A percentile compares a stretch with the other conserved stretches of the same genome.
Evolutionary conservation across 2,113 vertebrate species (phyloP).

Genomic region (Sterrhoptilus dennistouni): DNA sequence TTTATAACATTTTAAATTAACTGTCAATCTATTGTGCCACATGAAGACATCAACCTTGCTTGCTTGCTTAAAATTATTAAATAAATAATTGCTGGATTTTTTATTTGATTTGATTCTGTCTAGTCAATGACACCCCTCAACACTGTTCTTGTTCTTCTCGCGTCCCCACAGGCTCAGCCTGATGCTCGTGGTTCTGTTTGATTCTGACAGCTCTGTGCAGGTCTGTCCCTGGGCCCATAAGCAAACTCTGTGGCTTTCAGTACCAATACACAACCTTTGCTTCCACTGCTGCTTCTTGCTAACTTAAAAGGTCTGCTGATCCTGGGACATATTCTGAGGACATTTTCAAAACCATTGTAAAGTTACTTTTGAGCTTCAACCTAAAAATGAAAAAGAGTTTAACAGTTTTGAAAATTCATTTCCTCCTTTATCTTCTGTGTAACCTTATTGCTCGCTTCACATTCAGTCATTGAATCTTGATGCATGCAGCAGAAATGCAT

Average conservation of each 20-base stretch:
- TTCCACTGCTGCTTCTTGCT: not conserved
- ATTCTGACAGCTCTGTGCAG: not conserved
- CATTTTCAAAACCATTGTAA: not conserved
- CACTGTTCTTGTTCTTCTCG: not conserved
- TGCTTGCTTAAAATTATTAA: not conserved
- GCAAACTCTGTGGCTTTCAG: not conserved
- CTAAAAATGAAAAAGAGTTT: not conserved
- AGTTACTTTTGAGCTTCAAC: not conserved
- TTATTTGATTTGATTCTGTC: not conserved
- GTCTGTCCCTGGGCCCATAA: not conserved
- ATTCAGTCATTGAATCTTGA: not conserved
- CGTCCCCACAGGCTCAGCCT: not conserved
- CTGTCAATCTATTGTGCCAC: not conserved
- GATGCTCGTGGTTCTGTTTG: not conserved
- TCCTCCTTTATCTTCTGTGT: not conserved
- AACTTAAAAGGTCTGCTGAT: not conserved
- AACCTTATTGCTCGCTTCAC: not conserved
- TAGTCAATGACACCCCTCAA: not conserved
- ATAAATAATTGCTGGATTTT: not conserved
- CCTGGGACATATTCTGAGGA: not conserved
- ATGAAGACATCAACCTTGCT: not conserved
- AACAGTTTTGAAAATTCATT: not conserved
- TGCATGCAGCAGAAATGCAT: not conserved
- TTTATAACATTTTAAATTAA: not conserved
- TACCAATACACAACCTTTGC: not conserved